These are phyloP conservation scores for Branchinecta sandiegonensis DNA, from an alignment of 2,888 invertebrate species.

Conservation along the genomic window DNA sequence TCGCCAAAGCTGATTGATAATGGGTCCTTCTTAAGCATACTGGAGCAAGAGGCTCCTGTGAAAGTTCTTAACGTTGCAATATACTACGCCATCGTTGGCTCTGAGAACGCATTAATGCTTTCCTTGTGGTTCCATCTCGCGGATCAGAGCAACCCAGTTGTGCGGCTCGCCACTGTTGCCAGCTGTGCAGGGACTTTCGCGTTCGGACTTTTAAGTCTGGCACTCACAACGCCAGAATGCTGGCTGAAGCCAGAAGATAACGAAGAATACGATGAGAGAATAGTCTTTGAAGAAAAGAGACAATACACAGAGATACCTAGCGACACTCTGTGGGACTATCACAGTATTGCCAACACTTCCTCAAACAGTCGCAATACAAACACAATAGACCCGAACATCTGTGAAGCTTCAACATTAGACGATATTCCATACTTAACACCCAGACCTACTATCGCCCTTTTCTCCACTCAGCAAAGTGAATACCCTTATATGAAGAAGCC, in stretches of 20 bases:
- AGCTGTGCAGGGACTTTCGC: conserved; percentile 22
- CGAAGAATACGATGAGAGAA: background rate
- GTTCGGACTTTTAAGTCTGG: conserved; percentile 22
- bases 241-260: conserved; percentile 20
- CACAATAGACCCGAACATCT: conserved; percentile 20
- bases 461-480: background rate
- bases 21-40: background rate
- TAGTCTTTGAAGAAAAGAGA: background rate
- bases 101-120: conserved; percentile 23
- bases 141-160: conserved; percentile 18
- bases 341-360: conserved; percentile 20
- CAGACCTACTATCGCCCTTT: conserved; percentile 8
- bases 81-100: conserved; percentile 23
- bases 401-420: conserved; percentile 1
- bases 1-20: conserved; percentile 17
- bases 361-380: conserved; percentile 24
- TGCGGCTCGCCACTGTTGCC: conserved; percentile 22
- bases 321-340: conserved; percentile 15
- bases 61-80: conserved; percentile 20
- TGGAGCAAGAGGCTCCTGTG: conserved; percentile 16
- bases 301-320: conserved; percentile 14
- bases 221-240: conserved; percentile 19
- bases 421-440: background rate
- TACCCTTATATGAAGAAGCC: background rate
- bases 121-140: conserved; percentile 24